Base-by-base conservation (phyloP, 2,888 invertebrate species). In the Eristalis pertinax region DNA sequence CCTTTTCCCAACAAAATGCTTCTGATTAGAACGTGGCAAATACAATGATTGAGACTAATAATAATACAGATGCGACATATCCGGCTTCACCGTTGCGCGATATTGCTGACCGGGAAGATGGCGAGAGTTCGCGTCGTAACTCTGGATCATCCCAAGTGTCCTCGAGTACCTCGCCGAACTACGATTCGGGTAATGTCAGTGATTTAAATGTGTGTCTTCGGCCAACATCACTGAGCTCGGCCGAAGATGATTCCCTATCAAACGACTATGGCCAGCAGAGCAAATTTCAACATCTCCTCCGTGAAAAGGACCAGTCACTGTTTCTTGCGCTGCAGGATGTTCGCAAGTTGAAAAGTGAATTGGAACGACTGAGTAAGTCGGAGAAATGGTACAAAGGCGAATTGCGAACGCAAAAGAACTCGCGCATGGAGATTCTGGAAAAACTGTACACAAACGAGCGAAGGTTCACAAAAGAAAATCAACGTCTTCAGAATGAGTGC, bases 321-420 rank as follows among this genome's bases (percentile, higher is more conserved):
- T 89, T 90, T 29, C 67, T 90, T 15, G 90, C 92, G 0, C 75
- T 91, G 15, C 91, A 91, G 64, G 92, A 92, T 88, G 89, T 91
- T 5, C 90, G 90, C 1, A 91, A 91, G 74, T 85, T 92, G 4
- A 92, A 91, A 43, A 93, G 91, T 60, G 92, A 93, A 81, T 81
- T 93, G 38, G 92, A 93, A 80, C 90, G 93, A 1, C 78, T 92
- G 0, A 90, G 89, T 29, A 92, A 92, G 68, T 93, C 93, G 2
- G 93, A 93, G 67, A 91, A 91, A 77, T 93, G 93, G 93, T 93
- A 93, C 86, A 93, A 92, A 65, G 90, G 90, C 62, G 93, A 93
- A 63, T 70, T 93, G 2, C 90, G 90, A 24, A 87, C 90, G 5
- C 93, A 93, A 60, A 92, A 92, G 68, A 90, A 90, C 11, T 90